phyloP scores from a whole-genome alignment of 2,113 vertebrate species.

The Butorides virescens region DNA sequence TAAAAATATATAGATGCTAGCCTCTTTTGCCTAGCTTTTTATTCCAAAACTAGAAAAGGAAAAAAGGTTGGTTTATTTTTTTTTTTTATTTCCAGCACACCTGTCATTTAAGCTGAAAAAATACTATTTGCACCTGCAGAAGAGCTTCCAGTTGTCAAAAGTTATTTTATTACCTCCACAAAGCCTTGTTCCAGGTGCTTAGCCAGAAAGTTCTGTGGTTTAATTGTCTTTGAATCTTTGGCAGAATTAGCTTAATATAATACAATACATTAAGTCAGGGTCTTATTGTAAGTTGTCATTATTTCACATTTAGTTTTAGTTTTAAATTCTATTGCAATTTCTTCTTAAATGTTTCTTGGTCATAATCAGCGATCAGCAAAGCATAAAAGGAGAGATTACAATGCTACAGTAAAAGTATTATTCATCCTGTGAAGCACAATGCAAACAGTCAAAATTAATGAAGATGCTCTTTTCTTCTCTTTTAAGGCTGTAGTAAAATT shows the following conservation, averaged over 20 bases:
- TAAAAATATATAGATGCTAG: neutral
- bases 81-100: neutral
- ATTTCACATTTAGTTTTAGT: neutral
- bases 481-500: neutral
- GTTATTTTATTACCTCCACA: neutral
- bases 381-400: neutral
- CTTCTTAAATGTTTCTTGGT: neutral
- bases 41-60: neutral
- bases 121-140: neutral
- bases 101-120: neutral
- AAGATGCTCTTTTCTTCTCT: neutral
- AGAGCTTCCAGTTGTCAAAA: neutral
- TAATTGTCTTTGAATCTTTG: neutral
- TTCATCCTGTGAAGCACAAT: neutral
- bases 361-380: neutral
- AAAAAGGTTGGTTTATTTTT: neutral
- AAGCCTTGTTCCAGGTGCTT: neutral
- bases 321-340: neutral
- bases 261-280: neutral
- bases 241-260: neutral
- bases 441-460: neutral
- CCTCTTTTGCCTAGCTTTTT: neutral
- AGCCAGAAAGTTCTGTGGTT: neutral
- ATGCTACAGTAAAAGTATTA: neutral
- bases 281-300: neutral